Conservation (phyloP, 2,113 vertebrate genomes). For the Cyphomyrus plagiostoma region DNA sequence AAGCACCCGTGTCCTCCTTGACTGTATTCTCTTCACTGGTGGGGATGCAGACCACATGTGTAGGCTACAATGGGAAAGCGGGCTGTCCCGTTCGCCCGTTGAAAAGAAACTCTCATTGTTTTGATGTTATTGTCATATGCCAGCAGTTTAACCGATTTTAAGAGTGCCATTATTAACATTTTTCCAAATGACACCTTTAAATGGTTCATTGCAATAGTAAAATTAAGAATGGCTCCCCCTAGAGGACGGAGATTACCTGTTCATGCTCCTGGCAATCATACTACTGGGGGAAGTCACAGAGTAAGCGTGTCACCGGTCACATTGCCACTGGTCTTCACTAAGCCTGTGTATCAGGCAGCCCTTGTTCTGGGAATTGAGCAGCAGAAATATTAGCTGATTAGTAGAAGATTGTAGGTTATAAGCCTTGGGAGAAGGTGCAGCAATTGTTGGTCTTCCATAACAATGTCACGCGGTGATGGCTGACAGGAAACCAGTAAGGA, state of each 20-base stretch:
- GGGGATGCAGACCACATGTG: constrained; percentile 1
- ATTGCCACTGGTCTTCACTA: background rate
- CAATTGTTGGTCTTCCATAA: background rate
- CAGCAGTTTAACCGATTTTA: background rate
- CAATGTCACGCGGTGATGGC: background rate
- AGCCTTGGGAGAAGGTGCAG: background rate
- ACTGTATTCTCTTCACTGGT: constrained; percentile 22
- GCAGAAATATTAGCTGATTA: constrained; percentile 16
- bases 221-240: background rate
- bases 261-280: background rate
- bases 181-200: background rate
- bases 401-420: background rate
- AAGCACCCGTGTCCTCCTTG: constrained; percentile 41
- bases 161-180: background rate
- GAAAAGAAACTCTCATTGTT: background rate
- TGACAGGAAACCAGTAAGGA: background rate
- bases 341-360: background rate
- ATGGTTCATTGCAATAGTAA: background rate
- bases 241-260: background rate
- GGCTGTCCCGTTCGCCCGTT: background rate
- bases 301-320: background rate
- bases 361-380: background rate
- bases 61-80: background rate
- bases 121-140: background rate
- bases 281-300: background rate